Evolutionary conservation across 2,113 vertebrate species (phyloP).

Genomic region (Australoheros scitulus): DNA sequence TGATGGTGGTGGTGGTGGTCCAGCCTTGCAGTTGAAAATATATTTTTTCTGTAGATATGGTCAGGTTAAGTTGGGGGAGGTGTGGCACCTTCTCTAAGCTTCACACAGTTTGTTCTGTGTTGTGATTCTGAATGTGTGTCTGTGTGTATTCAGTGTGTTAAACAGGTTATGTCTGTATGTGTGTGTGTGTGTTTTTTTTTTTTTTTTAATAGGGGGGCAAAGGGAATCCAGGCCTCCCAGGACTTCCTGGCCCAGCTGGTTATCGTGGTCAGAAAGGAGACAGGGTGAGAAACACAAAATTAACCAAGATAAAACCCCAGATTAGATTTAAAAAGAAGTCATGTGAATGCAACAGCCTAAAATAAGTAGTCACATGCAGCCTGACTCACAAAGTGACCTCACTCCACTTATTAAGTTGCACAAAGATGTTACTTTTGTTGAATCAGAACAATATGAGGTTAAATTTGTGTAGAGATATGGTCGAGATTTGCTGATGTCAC

Average conservation of each 20-base stretch:
- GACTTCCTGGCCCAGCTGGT: constrained; percentile 90
- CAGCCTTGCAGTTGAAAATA: too few species aligned
- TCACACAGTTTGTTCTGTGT: constrained; percentile 59
- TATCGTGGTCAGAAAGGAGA: constrained; percentile 89
- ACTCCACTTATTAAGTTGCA: neutral
- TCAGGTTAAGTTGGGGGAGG: too few species aligned
- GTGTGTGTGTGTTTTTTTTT: too few species aligned
- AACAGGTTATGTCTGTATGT: constrained; percentile 9
- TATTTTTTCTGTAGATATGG: too few species aligned
- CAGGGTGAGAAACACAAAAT: constrained; percentile 83
- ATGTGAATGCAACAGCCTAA: neutral
- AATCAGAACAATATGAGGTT: neutral
- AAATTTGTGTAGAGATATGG: neutral
- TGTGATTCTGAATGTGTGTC: constrained; percentile 30
- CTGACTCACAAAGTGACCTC: neutral
- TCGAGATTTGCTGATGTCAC: too few species aligned
- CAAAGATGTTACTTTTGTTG: neutral
- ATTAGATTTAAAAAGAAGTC: neutral
- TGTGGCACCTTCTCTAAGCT: neutral
- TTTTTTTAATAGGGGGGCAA: constrained; percentile 83
- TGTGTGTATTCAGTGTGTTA: constrained; percentile 36
- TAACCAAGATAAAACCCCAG: neutral
- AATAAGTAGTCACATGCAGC: neutral
- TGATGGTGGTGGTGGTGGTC: too few species aligned
- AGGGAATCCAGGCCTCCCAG: constrained; percentile 89